These are phyloP conservation scores for Penaeus monodon DNA, from an alignment of 2,888 invertebrate genomes.

Conservation along the genomic window DNA sequence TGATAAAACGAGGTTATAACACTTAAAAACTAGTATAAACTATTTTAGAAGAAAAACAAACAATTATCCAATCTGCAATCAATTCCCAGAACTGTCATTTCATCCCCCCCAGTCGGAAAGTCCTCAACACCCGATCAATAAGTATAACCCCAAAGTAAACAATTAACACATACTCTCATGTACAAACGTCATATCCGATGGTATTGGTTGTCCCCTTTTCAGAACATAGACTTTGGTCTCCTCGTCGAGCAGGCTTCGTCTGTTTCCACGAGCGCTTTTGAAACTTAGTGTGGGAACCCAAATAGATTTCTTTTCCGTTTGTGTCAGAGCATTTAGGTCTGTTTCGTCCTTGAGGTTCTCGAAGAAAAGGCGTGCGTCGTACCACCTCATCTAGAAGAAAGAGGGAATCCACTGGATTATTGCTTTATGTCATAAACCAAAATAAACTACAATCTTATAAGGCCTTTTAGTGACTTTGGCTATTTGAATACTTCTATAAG, in stretches of 20 bases:
- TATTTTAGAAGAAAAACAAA: no score
- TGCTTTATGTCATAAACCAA: background rate
- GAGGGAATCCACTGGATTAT: background rate
- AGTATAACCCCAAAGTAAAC: no score
- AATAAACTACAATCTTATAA: no score
- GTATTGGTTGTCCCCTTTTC: background rate
- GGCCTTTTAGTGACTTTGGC: no score
- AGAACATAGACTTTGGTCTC: constrained; percentile 12
- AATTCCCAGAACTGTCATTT: no score
- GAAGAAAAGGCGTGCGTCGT: constrained; percentile 12
- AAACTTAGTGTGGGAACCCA: background rate
- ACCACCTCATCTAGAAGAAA: constrained; percentile 2
- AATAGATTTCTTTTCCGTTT: background rate
- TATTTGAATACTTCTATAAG: no score
- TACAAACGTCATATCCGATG: background rate
- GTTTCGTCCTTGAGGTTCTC: constrained; percentile 9
- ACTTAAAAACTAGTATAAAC: no score
- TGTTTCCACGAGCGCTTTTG: constrained; percentile 6
- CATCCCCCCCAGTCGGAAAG: no score
- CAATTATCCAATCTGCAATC: no score
- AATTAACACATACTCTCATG: constrained; percentile 5
- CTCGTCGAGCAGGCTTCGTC: constrained; percentile 10
- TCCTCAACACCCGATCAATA: no score
- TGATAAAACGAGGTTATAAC: no score
- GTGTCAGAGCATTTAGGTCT: constrained; percentile 7